Evolutionary conservation across 92 coral and sea anemone genomes (phyloP), one percentile per base, ranked within the genome.

Genomic region (Parazoanthus darwini): DNA sequence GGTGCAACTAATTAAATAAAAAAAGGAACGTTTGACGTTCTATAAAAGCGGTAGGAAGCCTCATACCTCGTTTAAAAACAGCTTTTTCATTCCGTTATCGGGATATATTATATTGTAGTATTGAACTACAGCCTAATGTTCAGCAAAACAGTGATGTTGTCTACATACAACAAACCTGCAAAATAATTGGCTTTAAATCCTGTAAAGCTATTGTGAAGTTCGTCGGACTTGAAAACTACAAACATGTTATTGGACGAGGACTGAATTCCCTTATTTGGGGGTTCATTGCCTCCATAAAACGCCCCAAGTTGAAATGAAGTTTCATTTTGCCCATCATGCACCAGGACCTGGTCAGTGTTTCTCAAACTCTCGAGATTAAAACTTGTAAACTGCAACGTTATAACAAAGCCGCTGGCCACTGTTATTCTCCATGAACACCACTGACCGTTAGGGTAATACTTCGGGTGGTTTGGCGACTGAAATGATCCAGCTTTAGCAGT

Each of bases 401-500:
- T 51, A 70, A 43, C 81, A n/a, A 89, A 86, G n/a, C 81, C 82
- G 37, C 54, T 50, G 4, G 89, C 91, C 56, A 88, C 94, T 20
- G n/a, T 56, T 66, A 94, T 92, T 82, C 82, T 74, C 97, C 97
- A 94, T 20, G 97, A 94, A 74, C 97, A 94, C 71, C 77, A 89
- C 91, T 92, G 97, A 50, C 94, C 94, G 85, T 94, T 85, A 56
- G 97, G 93, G 82, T 94, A 94, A 16, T 65, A 71, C 7, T 25
- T 26, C 37, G 96, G 96, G 78, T 86, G 82, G 77, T 93, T 91
- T 67, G 93, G 97, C 8, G 97, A 92, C 77, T 92, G 95, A 89
- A 94, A 89, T 54, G 90, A 90, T 18, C 95, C 97, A 59, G 83
- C 83, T 10, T 11, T 36, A 22, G 88, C 81, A 33, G 39, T 87